Conservation (phyloP, 2,888 invertebrate species). For the Chelonus formosanus region DNA sequence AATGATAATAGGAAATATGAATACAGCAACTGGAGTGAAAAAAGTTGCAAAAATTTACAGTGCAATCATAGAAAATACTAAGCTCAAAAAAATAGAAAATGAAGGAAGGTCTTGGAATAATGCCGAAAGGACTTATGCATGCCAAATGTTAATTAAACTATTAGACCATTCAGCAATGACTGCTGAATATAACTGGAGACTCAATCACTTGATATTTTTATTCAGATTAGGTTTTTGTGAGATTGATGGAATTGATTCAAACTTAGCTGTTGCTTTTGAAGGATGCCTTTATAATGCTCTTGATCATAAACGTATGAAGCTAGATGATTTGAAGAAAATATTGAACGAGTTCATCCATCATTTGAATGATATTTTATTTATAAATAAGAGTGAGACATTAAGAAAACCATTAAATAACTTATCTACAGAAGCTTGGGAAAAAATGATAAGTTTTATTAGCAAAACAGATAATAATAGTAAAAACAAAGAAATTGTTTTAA, state of each 20-base stretch:
- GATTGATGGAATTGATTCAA: constrained; percentile 69
- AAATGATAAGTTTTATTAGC: constrained; percentile 69
- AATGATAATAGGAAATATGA: constrained; percentile 71
- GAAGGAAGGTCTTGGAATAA: constrained; percentile 72
- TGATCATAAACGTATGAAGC: constrained; percentile 73
- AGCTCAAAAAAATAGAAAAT: constrained; percentile 68
- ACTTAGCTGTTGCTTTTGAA: constrained; percentile 72
- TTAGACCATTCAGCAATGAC: constrained; percentile 68
- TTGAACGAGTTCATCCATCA: constrained; percentile 70
- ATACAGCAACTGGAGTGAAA: constrained; percentile 70
- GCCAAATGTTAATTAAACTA: constrained; percentile 68
- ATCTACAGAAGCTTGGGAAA: constrained; percentile 72
- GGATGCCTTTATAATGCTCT: constrained; percentile 76
- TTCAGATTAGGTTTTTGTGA: constrained; percentile 74
- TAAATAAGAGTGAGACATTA: constrained; percentile 62
- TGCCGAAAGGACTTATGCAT: constrained; percentile 75
- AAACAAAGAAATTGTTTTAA: constrained; percentile 69
- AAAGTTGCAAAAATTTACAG: constrained; percentile 72
- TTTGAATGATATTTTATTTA: constrained; percentile 68
- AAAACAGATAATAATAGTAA: constrained; percentile 67
- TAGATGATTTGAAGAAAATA: constrained; percentile 71
- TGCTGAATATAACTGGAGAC: constrained; percentile 73
- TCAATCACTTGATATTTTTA: constrained; percentile 73
- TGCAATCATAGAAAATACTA: constrained; percentile 70
- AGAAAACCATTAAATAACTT: constrained; percentile 70